phyloP scores from a whole-genome alignment of 1,140 invertebrate genomes.

The Drosophila leontia region DNA sequence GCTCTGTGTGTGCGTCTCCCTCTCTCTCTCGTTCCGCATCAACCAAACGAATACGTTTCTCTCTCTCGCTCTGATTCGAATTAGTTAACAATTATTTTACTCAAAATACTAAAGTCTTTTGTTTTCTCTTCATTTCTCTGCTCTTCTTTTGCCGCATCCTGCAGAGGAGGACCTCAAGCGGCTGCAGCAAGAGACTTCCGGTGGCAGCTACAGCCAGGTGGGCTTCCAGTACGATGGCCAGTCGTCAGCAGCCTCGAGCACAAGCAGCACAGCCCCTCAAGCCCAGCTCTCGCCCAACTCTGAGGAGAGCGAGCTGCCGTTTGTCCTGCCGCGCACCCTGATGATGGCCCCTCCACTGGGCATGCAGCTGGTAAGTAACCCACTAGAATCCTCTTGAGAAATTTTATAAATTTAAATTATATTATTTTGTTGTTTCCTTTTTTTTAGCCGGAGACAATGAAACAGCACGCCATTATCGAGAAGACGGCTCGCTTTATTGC shows the following conservation, averaged over 20 bases:
- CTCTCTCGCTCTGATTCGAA: conserved; percentile 40
- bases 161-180: conserved; percentile 96
- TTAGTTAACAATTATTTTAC: background rate
- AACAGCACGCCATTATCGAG: conserved; percentile 97
- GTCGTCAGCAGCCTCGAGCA: conserved; percentile 3
- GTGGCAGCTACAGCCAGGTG: conserved; percentile 90
- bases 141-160: conserved; percentile 61
- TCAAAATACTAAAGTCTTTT: conserved; percentile 40
- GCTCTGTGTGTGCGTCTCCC: conserved; percentile 4
- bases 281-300: conserved; percentile 78
- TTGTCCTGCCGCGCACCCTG: conserved; percentile 89
- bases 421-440: background rate
- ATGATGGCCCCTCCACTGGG: conserved; percentile 88
- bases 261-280: conserved; percentile 8
- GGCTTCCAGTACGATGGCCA: conserved; percentile 91
- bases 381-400: background rate
- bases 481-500: conserved; percentile 98
- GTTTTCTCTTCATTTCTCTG: conserved; percentile 52
- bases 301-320: conserved; percentile 89
- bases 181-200: conserved; percentile 88
- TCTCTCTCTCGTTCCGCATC: conserved; percentile 7
- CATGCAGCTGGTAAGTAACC: conserved; percentile 89
- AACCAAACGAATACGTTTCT: conserved; percentile 27
- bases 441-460: conserved; percentile 94
- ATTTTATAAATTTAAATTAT: no score